Percentiles rank a stretch among this genome's conserved stretches.
These are phyloP conservation scores for Ianthella basta DNA, from an alignment of 37 sponge, comb jelly and placozoan species.

Conservation along the genomic window DNA sequence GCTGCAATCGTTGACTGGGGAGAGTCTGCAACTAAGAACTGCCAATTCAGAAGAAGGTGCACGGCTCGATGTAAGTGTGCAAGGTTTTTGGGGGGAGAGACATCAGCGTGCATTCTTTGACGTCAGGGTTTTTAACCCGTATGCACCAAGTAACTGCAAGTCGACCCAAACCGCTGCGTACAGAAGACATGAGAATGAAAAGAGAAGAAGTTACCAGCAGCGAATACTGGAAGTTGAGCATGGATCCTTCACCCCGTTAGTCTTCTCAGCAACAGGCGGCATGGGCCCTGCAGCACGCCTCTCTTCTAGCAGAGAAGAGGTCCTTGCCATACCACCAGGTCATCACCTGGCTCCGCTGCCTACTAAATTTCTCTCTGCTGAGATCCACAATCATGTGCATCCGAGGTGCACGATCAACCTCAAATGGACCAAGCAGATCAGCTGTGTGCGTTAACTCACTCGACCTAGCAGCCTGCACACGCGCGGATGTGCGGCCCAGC, in stretches of 20 bases:
- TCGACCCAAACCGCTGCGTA: too few relatives aligned
- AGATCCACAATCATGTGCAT: conserved; percentile 2
- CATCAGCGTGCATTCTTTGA: neutral
- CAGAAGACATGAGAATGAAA: neutral
- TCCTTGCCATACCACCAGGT: neutral
- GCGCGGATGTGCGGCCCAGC: too few relatives aligned
- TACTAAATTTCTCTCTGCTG: neutral
- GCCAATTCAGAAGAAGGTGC: conserved; percentile 2
- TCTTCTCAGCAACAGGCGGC: neutral
- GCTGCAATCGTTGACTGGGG: neutral
- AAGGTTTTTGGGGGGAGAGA: neutral
- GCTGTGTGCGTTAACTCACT: too few relatives aligned
- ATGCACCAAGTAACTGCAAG: too few relatives aligned
- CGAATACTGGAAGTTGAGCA: conserved; percentile 5
- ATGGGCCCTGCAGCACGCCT: neutral
- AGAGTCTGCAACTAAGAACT: neutral
- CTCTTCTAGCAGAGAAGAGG: neutral
- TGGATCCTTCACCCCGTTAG: neutral
- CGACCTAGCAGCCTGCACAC: too few relatives aligned
- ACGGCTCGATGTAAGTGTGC: neutral
- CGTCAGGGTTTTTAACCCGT: conserved; percentile 9
- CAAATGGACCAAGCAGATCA: too few relatives aligned
- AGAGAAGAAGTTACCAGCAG: neutral
- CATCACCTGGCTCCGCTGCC: neutral
- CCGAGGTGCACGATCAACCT: neutral